phyloP scores from a whole-genome alignment of 2,888 invertebrate species.

The Coenonympha arcania region DNA sequence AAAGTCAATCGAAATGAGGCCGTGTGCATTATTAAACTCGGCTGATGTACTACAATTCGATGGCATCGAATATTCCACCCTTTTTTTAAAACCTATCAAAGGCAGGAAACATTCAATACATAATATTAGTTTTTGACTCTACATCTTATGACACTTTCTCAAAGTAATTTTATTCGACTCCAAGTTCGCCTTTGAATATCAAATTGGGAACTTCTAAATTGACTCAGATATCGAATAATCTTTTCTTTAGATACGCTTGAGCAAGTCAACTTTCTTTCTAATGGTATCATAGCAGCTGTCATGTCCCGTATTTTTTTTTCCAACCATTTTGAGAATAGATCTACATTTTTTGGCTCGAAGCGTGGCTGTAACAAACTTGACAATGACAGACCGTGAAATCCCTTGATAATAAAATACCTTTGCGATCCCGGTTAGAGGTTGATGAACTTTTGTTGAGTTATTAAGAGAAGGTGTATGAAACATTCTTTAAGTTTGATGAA shows the following conservation, averaged over 20 bases:
- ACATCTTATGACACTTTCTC: too few species aligned
- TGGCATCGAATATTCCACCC: background rate
- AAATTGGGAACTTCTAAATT: background rate
- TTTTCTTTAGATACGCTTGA: background rate
- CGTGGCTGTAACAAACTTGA: constrained; percentile 3
- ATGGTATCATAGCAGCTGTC: background rate
- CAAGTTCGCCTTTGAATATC: background rate
- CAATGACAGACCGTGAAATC: constrained; percentile 17
- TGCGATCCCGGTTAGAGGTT: constrained; percentile 9
- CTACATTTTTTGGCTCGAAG: background rate
- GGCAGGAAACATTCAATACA: too few species aligned
- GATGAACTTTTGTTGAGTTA: constrained; percentile 10
- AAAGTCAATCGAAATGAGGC: background rate
- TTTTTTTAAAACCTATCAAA: too few species aligned
- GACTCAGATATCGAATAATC: background rate
- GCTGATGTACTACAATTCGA: background rate
- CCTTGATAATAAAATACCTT: constrained; percentile 9
- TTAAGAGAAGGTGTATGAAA: background rate
- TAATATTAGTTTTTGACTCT: too few species aligned
- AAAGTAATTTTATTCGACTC: background rate
- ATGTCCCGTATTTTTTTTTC: background rate
- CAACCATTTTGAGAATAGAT: background rate
- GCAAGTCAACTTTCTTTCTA: background rate
- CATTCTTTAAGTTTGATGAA: constrained; percentile 1
- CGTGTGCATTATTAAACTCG: constrained; percentile 8